Evolutionary conservation across 2,797 vertebrate genomes (phyloP).

Genomic region (Cetoscarus ocellatus): DNA sequence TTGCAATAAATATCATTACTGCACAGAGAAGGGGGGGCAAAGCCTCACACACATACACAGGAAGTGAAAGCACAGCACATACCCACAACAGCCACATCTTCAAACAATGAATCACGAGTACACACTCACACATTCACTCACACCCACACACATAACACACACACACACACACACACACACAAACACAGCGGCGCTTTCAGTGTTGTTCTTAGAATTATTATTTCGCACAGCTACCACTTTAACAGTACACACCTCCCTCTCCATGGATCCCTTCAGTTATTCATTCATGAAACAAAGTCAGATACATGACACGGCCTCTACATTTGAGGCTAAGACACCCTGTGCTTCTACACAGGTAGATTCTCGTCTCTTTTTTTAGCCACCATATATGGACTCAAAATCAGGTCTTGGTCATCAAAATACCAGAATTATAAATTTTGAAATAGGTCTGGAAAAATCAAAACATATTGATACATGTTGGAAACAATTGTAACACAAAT

Average conservation of each 20-base stretch:
- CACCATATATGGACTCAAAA: too few species aligned
- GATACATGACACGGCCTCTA: constrained; percentile 32
- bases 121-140: constrained; percentile 3
- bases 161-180: not conserved
- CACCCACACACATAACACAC: not conserved
- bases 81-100: constrained; percentile 50
- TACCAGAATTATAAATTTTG: too few species aligned
- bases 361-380: too few species aligned
- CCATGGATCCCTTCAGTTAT: not conserved
- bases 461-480: too few species aligned
- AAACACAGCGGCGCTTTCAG: constrained; percentile 14
- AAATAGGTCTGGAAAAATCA: too few species aligned
- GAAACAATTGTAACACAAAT: too few species aligned
- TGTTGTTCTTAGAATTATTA: constrained; percentile 30
- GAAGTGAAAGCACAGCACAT: constrained; percentile 57
- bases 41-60: constrained; percentile 35
- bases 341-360: too few species aligned
- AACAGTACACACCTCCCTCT: constrained; percentile 24
- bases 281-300: constrained; percentile 26
- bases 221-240: constrained; percentile 29
- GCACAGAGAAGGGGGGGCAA: constrained; percentile 48
- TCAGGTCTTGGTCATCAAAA: too few species aligned
- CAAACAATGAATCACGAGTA: constrained; percentile 56
- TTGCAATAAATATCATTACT: constrained; percentile 80
- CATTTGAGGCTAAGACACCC: constrained; percentile 11